Evolutionary conservation across 92 coral and sea anemone species (phyloP), one percentile per base, ranked within the genome.

Genomic region (Heteractis magnifica): DNA sequence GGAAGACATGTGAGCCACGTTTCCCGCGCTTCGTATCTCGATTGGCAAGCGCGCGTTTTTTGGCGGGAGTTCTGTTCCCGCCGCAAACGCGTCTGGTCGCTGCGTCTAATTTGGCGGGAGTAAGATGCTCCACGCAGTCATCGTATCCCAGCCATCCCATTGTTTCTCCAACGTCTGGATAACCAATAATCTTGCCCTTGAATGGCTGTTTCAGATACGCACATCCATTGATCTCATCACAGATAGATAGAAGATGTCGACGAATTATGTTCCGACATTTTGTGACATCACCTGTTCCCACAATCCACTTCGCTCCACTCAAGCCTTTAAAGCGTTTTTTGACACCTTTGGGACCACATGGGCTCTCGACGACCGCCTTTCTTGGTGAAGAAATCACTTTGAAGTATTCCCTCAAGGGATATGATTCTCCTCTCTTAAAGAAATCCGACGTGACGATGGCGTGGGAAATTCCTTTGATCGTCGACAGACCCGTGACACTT

Each of bases 261-360:
- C 76, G 74, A 60, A 84, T 76, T 41, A 64, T 58, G n/a, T 64
- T 19, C 4, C 87, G 56, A 52, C 87, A 84, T 62, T 48, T 52
- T 19, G n/a, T 11, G 71, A 84, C 49, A 23, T 84, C 76, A 20
- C 87, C 87, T 19, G 81, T 77, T 16, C 87, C 87, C 10, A 56
- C 81, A 51, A 72, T 72, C 81, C 76, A 65, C 82, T 77, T 75
- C 6, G 62, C 73, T 15, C 82, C 73, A 6, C 10, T 26, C 4
- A 26, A 19, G 23, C 79, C 79, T 49, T 62, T 76, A n/a, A 74
- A 65, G 59, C 10, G 49, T 23, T 72, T 75, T 44, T 62, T 65
- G 34, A 76, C 20, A 12, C 87, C 87, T 76, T 65, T 76, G 26
- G 76, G 87, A 4, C 76, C 76, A 76, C 87, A 84, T 14, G 87